Evolutionary conservation across 2,888 invertebrate genomes (phyloP), one percentile per base, ranked within the genome.

Genomic region (Perizoma affinitatum): DNA sequence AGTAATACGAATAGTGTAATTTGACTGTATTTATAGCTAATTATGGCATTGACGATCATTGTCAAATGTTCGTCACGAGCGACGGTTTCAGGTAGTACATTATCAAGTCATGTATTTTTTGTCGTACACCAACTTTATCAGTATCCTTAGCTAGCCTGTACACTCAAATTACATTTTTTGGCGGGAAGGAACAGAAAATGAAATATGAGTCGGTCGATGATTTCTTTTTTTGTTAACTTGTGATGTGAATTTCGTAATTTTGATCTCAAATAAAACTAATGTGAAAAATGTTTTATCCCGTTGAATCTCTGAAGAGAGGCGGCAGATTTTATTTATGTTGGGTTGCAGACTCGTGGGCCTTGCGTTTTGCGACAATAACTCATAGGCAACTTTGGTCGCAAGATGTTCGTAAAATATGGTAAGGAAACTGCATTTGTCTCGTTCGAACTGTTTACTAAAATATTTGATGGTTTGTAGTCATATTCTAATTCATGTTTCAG

Each of bases 331-430:
- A 91, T 73, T 74, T 89, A 56, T 88, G 88, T 66, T 91, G 91
- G 91, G 82, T 91, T 6, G 91, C 90, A 35, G 91, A 91, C 73
- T 88, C 90, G 11, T 90, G 90, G 90, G 90, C 91, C 4, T 65
- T 83, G 38, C 80, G 86, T 55, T 91, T 91, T 80, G 83, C 85
- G 4, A 80, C 80, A 33, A 82, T 90, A 70, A 83, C 84, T 36
- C 84, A 83, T 10, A 77, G 83, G 22, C 88, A 90, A 67, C 75
- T 91, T 63, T 86, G 84, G 86, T 83, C 88, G 1, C 86, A 87
- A 66, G 88, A 92, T 76, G 80, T 92, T 68, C 77, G 88, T 11
- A 73, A 71, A 77, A 80, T 88, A 73, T 88, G 91, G 91, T 90
- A 80, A 73, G 55, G 6, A 58, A 44, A 44, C 22, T 11, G 7